Evolutionary conservation across 2,797 vertebrate species (phyloP).

Genomic region (Sibirionetta formosa): DNA sequence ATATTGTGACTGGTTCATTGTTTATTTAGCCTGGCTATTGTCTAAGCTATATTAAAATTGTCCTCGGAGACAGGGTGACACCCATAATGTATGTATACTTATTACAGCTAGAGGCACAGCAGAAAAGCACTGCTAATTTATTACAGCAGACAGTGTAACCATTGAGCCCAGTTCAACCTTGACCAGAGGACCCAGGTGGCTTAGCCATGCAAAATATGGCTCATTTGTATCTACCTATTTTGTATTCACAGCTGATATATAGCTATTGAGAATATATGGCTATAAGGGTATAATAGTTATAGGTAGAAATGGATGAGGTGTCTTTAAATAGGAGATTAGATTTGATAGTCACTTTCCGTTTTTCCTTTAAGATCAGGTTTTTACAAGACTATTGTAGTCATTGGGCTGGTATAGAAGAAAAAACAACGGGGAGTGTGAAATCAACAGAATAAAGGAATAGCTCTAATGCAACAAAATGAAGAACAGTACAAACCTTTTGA

Average conservation of each 20-base stretch:
- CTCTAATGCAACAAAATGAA: not conserved
- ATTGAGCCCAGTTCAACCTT: constrained; percentile 68
- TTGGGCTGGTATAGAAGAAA: constrained; percentile 11
- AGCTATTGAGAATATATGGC: constrained; percentile 45
- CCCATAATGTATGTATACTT: constrained; percentile 69
- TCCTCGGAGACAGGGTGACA: constrained; percentile 68
- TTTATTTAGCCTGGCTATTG: constrained; percentile 72
- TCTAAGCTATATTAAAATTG: constrained; percentile 73
- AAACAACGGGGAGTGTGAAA: not conserved
- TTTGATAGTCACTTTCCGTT: constrained; percentile 39
- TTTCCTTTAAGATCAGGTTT: constrained; percentile 42
- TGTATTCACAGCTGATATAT: constrained; percentile 57
- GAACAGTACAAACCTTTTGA: constrained; percentile 1
- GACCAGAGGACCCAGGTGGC: constrained; percentile 75
- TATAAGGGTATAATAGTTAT: constrained; percentile 49
- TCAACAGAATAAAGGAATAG: not conserved
- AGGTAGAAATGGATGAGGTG: constrained; percentile 66
- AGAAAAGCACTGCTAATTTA: constrained; percentile 69
- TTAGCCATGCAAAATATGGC: constrained; percentile 56
- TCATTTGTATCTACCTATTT: constrained; percentile 69
- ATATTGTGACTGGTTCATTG: constrained; percentile 57
- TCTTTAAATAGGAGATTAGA: constrained; percentile 61
- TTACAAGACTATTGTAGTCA: constrained; percentile 16
- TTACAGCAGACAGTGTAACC: constrained; percentile 53
- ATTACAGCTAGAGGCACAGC: constrained; percentile 68